These are phyloP conservation scores for Todiramphus saurophagus DNA, from an alignment of 2,113 vertebrate species.

Conservation along the genomic window DNA sequence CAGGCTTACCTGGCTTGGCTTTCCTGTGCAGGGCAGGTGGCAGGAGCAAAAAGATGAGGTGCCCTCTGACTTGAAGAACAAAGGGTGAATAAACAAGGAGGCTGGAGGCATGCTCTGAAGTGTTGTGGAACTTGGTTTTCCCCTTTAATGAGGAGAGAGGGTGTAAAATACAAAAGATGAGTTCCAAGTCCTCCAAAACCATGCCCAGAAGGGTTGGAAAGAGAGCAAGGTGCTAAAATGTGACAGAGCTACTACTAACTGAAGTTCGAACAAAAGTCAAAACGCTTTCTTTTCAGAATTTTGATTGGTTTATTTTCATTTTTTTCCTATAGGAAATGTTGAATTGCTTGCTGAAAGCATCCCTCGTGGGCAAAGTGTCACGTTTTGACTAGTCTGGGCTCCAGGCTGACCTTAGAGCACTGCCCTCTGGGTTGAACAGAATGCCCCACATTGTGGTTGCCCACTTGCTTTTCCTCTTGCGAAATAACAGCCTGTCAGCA, in stretches of 20 bases:
- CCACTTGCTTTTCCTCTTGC: not conserved
- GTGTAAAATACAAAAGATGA: not conserved
- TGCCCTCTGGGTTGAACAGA: not conserved
- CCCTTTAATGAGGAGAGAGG: not conserved
- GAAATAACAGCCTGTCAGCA: not conserved
- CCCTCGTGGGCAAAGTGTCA: not conserved
- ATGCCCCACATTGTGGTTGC: not conserved
- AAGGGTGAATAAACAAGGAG: not conserved
- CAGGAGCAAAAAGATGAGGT: not conserved
- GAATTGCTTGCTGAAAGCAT: not conserved
- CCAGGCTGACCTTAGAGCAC: not conserved
- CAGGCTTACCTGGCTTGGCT: not conserved
- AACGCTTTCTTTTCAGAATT: not conserved
- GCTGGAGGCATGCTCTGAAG: not conserved
- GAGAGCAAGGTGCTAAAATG: not conserved
- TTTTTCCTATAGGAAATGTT: fast-evolving
- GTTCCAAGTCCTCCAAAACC: not conserved
- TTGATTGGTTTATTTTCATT: fast-evolving
- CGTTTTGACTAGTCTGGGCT: not conserved
- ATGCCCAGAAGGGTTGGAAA: not conserved
- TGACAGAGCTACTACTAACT: not conserved
- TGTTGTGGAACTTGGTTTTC: not conserved
- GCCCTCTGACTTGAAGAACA: not conserved
- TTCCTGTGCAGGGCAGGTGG: not conserved
- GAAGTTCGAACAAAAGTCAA: not conserved